These are phyloP conservation scores for Acanthornis magna DNA, from an alignment of 2,797 vertebrate species.

Conservation along the genomic window DNA sequence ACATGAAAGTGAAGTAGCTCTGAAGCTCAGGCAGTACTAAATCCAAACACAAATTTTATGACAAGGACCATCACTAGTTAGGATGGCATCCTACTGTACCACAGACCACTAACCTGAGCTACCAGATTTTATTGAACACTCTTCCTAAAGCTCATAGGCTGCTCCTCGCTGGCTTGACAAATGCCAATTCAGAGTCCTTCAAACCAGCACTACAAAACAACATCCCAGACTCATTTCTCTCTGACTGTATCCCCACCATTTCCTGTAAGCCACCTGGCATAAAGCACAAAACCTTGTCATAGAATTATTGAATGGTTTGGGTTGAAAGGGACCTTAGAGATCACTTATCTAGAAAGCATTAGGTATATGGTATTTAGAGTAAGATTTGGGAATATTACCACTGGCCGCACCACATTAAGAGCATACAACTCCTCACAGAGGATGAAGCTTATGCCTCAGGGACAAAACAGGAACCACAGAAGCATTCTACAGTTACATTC, in stretches of 20 bases:
- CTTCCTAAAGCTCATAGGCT: background rate
- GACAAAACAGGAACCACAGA: background rate
- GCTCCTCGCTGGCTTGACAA: background rate
- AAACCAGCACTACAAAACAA: background rate
- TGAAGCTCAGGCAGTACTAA: background rate
- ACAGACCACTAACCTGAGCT: background rate
- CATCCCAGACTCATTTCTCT: background rate
- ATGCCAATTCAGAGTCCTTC: background rate
- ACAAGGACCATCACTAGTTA: background rate
- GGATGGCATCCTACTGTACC: background rate
- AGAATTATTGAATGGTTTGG: background rate
- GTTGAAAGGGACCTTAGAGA: background rate
- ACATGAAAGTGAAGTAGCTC: background rate
- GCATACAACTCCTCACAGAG: fast-evolving
- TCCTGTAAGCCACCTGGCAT: background rate
- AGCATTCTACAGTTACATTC: background rate
- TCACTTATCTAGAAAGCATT: background rate
- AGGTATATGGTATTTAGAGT: background rate
- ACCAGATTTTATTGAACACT: background rate
- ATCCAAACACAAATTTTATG: background rate
- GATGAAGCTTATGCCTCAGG: background rate
- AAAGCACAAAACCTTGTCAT: background rate
- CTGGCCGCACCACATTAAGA: background rate
- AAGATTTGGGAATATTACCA: background rate
- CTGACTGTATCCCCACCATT: background rate